Base-by-base conservation (phyloP, 2,797 vertebrate genomes). In the Harpagifer antarcticus region DNA sequence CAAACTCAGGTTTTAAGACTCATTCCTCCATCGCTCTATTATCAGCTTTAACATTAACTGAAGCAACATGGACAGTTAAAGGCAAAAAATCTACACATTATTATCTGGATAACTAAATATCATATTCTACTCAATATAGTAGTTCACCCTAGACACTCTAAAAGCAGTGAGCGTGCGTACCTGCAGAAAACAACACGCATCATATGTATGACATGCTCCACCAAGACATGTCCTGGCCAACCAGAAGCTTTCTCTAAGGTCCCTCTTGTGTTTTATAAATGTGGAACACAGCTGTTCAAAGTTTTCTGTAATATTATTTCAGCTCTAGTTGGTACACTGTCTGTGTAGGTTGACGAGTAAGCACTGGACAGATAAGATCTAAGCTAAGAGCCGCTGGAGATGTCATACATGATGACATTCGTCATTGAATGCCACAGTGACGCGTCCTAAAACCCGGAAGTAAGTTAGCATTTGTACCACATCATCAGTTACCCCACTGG, bases 241-340 rank as follows among this genome's bases (percentile, higher is more conserved):
- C 61, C 56, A 44, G 56, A 58, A 69, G 42, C 40, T 16, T 77
- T 33, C 37, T 71, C 52, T 27, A 40, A 19, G 57, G 52, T 13
- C 43, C 60, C 53, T 82, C 65, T 42, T 14, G 13, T 60, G 49
- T 27, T 48, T 42, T 60, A 33, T 17, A 42, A 31, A 33, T 61
- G 40, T 7, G 37, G 58, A 63, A 44, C 68, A 76, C 82, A 80
- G 74, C 52, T 74, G 69, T 31, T 74, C 42, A 31, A 31, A 6
- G 7, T 16, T 14, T 62, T 61, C 53, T 47, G 17, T 16, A 9
- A 19, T 27, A 20, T 56, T 5, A 20, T 75, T 81, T 78, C 71
- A 57, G 64, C 67, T 78, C 72, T 17, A 81, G 23, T 69, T 65
- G 71, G 53, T 65, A 6, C 49, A 14, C 43, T n/a, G 37, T 20